These are phyloP conservation scores for Psophia crepitans DNA, from an alignment of 2,113 vertebrate species.

Conservation along the genomic window DNA sequence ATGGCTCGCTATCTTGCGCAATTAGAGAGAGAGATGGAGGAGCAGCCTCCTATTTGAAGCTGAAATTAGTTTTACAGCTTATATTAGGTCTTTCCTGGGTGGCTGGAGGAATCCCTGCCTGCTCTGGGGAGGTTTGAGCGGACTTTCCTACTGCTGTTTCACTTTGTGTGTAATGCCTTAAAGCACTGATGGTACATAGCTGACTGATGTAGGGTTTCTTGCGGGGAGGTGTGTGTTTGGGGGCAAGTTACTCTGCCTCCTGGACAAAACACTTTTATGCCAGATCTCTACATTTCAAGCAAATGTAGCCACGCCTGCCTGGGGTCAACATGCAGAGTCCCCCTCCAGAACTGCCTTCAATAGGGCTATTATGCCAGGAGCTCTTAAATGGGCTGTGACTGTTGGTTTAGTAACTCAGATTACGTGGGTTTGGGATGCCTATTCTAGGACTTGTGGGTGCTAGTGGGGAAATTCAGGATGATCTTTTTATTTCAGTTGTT, in stretches of 20 bases:
- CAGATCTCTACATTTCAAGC: not conserved
- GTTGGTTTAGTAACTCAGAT: not conserved
- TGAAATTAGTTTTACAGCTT: conserved; percentile 1
- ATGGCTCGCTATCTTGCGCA: not conserved
- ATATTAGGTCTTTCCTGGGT: not conserved
- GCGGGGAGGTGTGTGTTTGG: not conserved
- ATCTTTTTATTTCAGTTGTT: not conserved
- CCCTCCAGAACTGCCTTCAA: not conserved
- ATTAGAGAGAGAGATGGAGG: not conserved
- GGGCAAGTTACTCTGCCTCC: not conserved
- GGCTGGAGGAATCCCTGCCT: not conserved
- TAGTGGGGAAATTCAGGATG: not conserved
- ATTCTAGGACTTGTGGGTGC: not conserved
- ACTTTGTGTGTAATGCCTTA: not conserved
- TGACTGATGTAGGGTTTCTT: not conserved
- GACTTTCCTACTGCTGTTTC: not conserved
- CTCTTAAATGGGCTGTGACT: not conserved
- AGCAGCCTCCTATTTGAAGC: not conserved
- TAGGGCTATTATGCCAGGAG: not conserved
- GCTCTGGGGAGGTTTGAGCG: not conserved
- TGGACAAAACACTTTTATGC: not conserved
- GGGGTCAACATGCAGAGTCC: not conserved
- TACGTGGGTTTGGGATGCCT: not conserved
- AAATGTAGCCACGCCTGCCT: not conserved
- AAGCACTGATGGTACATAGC: not conserved